Evolutionary conservation across 2,113 vertebrate species (phyloP), one percentile per base, ranked within the genome.

Genomic region (Callocephalon fimbriatum): DNA sequence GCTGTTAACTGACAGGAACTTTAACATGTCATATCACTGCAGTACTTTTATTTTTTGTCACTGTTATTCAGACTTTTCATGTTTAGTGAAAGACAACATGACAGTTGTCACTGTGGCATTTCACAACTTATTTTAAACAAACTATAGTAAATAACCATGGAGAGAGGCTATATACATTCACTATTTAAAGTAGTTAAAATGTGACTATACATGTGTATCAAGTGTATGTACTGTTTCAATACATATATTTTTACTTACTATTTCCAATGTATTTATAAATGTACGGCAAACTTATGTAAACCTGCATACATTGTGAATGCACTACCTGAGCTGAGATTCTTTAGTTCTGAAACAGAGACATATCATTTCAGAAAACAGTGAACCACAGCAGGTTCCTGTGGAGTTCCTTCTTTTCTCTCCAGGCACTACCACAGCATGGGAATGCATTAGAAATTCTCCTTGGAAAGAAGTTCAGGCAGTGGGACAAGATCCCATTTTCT

Each of bases 261-360:
- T 89, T 95, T 92, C 48, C 77, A 51, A 3, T 47, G 26, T 88
- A 88, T 95, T 96, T 97, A 88, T 94, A 96, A 90, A 42, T n/a
- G 9, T 87, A 19, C 23, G 76, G 63, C 32, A 62, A 70, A 35
- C 35, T n/a, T 61, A 6, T n/a, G 12, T 76, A 78, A 50, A 77
- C 80, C 48, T 89, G 48, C 82, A 54, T 82, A 76, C 21, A 10
- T 77, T 88, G 26, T 61, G 81, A 88, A 95, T 94, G 76, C 85
- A 92, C 74, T 83, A 31, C 74, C 53, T 53, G 70, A 87, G 42
- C 63, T 86, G 76, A 59, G 42, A 88, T 75, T n/a, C 22, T 90
- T 75, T 63, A 56, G 65, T 91, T 86, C 35, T 71, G 48, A 87
- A 92, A 78, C 26, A 80, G 44, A 72, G n/a, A 78, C 3, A 0